Base-by-base conservation (phyloP, 2,113 vertebrate genomes). In the Hemichromis elongatus region DNA sequence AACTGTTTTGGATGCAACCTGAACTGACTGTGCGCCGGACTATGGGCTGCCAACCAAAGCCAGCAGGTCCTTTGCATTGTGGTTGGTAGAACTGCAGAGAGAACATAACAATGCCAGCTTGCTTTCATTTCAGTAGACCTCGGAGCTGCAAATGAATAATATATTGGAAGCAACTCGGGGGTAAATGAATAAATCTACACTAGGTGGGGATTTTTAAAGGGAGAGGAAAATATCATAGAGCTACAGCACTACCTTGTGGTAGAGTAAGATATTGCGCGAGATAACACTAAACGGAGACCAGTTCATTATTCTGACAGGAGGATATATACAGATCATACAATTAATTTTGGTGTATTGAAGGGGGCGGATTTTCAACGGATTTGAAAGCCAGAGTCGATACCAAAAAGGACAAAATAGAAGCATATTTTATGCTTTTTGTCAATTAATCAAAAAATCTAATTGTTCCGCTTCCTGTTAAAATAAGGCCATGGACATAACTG, bases 181-280 rank as follows among this genome's bases (percentile, higher is more conserved):
- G 85, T 92, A 90, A 94, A 94, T 90, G 85, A 94, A 94, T 93
- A 88, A 90, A 95, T 95, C 86, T 90, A 53, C 66, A 66, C 56
- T 79, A 56, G 52, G 78, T n/a, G 75, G 21, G 77, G 79, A 59
- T 61, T 81, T 85, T 70, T 40, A 42, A 12, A 33, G 52, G 13
- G 4, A 54, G 24, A 19, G 40, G 11, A 18, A 75, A 79, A 4
- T 90, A 13, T 59, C 77, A 80, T 94, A 89, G 95, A 95, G 90
- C 90, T 90, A 91, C 86, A 93, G 91, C 93, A 56, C 91, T 80
- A 86, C 87, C 94, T 21, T 78, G 92, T 94, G 95, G 92, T 35
- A 2, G 10, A 77, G n/a, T 6, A 4, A 16, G 63, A 52, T 77
- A 86, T 82, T 87, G 59, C 79, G 56, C 6, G 10, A 45, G 5